Evolutionary conservation across 2,888 invertebrate genomes (phyloP).

Genomic region (Pristionchus maxplancki): DNA sequence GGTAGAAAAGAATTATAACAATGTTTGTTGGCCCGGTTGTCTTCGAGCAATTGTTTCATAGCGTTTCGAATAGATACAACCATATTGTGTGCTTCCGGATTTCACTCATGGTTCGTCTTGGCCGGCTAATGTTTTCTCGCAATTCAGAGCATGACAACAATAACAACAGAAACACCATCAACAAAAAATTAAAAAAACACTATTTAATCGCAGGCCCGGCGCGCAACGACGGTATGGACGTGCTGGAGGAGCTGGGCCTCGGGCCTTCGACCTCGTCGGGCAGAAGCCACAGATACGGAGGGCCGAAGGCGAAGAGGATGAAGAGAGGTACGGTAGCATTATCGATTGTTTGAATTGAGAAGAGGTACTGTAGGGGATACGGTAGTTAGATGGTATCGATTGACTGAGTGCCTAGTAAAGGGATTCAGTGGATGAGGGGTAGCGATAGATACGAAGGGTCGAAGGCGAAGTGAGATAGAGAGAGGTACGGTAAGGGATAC

Average conservation of each 20-base stretch:
- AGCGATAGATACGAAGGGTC: neutral
- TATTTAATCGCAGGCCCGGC: conserved; percentile 45
- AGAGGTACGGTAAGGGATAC: conserved; percentile 49
- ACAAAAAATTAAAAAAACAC: too few relatives aligned
- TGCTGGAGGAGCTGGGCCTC: conserved; percentile 55
- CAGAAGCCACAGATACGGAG: neutral
- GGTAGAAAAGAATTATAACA: too few relatives aligned
- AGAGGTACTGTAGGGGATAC: neutral
- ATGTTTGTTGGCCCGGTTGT: too few relatives aligned
- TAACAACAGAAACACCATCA: too few relatives aligned
- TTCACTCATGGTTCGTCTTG: neutral
- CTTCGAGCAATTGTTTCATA: too few relatives aligned
- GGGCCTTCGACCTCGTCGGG: conserved; percentile 28
- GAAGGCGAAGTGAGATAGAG: conserved; percentile 57
- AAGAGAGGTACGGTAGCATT: conserved; percentile 49
- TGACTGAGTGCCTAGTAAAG: too few relatives aligned
- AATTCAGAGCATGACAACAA: too few relatives aligned
- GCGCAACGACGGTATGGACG: conserved; percentile 58
- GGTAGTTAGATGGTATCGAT: neutral
- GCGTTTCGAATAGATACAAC: neutral
- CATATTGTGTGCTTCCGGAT: too few relatives aligned
- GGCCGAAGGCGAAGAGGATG: conserved; percentile 56
- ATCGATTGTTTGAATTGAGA: neutral
- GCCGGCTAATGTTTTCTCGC: neutral
- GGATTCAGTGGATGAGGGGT: too few relatives aligned